Base-by-base conservation (phyloP, 1,140 invertebrate genomes). In the Drosophila nigrodunni region DNA sequence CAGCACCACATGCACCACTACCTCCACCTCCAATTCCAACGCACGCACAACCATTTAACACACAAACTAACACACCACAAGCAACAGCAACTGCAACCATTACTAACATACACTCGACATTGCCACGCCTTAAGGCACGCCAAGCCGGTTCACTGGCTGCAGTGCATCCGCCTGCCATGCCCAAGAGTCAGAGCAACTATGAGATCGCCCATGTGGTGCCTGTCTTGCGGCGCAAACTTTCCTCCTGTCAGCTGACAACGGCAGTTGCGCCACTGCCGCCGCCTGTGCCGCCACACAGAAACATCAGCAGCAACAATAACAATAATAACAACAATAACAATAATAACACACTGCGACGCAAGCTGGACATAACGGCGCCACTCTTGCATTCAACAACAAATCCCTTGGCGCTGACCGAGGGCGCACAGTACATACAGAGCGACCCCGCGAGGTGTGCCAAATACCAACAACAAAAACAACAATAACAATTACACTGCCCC, bases 311-410 rank as follows among this genome's bases (percentile, higher is more conserved):
- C 41, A 74, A 64, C 30, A 86, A 67, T 39, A 89, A 58, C 15
- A 75, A 18, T 35, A 72, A 57, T 46, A 76, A 65, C 5, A 55
- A 50, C 49, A 68, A 61, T n/a, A 75, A 43, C 18, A 69, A 73
- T 41, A 74, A 60, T 13, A 86, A 49, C 49, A 87, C 87, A 69
- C 64, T 77, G 55, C 79, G 77, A 43, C 82, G 83, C 41, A 94
- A 94, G 77, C 86, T 94, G 54, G 94, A 95, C 82, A 96, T 96
- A 77, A 94, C 94, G 66, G 95, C 95, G 57, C 94, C 94, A 21
- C 94, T 94, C 80, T 93, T 96, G 69, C 93, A 95, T 30, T 96
- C 95, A 2, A 96, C 96, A 15, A 96, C 96, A 39, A 97, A 97
- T 93, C 93, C 93, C 13, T 92, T 94, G 76, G 94, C 93, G 41